Conservation (phyloP, 1,140 invertebrate species). For the Teleopsis dalmanni region DNA sequence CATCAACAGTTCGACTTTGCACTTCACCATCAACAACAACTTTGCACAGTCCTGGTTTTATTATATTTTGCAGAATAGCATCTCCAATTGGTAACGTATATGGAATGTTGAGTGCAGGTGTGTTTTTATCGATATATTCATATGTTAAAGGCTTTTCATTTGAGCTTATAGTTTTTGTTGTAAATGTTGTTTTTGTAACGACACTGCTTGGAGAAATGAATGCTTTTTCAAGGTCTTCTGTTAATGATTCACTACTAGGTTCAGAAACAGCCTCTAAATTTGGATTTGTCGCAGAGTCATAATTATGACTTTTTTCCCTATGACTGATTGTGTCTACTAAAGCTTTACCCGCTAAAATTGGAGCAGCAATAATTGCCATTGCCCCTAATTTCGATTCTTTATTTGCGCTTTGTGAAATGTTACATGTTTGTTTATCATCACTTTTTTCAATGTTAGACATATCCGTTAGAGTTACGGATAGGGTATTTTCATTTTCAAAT, state of each 20-base stretch:
- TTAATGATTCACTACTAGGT: too few relatives aligned
- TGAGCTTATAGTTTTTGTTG: conserved; percentile 21
- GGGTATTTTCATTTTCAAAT: too few relatives aligned
- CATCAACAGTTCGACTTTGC: conserved; percentile 53
- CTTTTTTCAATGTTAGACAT: conserved; percentile 21
- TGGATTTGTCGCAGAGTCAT: too few relatives aligned
- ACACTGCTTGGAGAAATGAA: too few relatives aligned
- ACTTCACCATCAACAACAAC: conserved; percentile 53
- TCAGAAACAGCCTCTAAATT: too few relatives aligned
- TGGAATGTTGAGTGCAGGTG: too few relatives aligned
- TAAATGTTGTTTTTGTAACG: too few relatives aligned
- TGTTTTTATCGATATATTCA: too few relatives aligned
- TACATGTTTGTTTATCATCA: conserved; percentile 7
- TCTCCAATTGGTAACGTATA: conserved; percentile 51
- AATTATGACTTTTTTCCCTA: conserved; percentile 27
- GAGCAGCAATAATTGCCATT: conserved; percentile 66
- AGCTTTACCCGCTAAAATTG: conserved; percentile 73
- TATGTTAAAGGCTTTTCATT: too few relatives aligned
- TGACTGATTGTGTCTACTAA: conserved; percentile 69
- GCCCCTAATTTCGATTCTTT: conserved; percentile 82
- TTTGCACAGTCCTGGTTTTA: conserved; percentile 65
- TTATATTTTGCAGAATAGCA: conserved; percentile 64
- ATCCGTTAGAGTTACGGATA: too few relatives aligned
- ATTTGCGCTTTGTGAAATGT: conserved; percentile 49
- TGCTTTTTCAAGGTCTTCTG: too few relatives aligned